Base-by-base conservation (phyloP, 2,113 vertebrate species). In the Cynocephalus volans region DNA sequence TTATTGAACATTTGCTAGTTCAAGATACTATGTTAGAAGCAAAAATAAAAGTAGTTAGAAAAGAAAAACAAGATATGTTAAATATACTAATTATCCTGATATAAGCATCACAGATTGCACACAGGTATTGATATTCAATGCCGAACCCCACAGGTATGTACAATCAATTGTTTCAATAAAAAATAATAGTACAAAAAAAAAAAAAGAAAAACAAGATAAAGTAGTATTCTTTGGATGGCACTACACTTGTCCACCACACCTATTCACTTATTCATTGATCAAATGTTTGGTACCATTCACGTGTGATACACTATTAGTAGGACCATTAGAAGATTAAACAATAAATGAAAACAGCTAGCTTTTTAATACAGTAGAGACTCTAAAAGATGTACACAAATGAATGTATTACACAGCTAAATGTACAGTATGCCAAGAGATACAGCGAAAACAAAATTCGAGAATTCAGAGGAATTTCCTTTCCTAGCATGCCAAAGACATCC, bases 31-130 rank as follows among this genome's bases (percentile, higher is more conserved):
- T 67, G 65, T 62, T 82, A 88, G 56, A 82, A 76, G 8, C 33
- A 82, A 94, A 72, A 92, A 45, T 26, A 75, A 88, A 75, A 96
- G 21, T 21, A 96, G 21, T 21, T 90, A 41, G 6, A 60, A 88
- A 77, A 84, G 21, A 54, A 92, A 95, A 65, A 31, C 31, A 70
- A 76, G 19, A 28, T 36, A 21, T 41, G 41, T 41, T 41, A 41
- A 41, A 41, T 41, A 41, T 41, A 41, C 4, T 41, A 41, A 41
- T 41, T 41, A 41, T 41, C 41, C 41, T 41, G 41, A 41, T 41
- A 41, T 41, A 4, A 41, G 41, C 41, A 41, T 41, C 41, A 41
- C 41, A 41, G 41, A 41, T 41, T 41, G 41, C 41, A 41, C 41
- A 41, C 41, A 41, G 41, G 41, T 41, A 41, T 41, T 41, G 41